A percentile compares a stretch with the other conserved stretches of the same genome.
These are phyloP conservation scores for Rotaria magnacalcarata DNA, from an alignment of 2,888 invertebrate species.

Conservation along the genomic window DNA sequence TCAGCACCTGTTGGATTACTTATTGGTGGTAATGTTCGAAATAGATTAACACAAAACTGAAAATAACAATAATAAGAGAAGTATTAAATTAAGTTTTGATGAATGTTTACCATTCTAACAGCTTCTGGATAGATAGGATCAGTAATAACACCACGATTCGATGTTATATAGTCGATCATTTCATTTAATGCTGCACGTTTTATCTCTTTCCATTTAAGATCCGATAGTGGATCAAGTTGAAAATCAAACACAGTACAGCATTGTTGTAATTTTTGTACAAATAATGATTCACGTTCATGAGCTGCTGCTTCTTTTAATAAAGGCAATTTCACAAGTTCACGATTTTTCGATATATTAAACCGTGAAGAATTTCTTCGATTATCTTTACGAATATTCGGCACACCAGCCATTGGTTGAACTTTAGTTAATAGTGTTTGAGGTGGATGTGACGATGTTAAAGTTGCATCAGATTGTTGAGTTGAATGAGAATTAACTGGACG, in stretches of 20 bases:
- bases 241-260: conserved; percentile 98
- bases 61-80: background rate
- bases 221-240: conserved; percentile 81
- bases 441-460: background rate
- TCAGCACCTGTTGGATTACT: conserved; percentile 71
- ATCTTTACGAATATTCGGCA: conserved; percentile 1
- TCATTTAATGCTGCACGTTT: conserved; percentile 93
- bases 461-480: background rate
- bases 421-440: conserved; percentile 24
- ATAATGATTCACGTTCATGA: conserved; percentile 84
- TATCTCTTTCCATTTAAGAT: conserved; percentile 97
- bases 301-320: conserved; percentile 40
- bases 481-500: background rate
- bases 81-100: background rate
- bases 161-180: conserved; percentile 90
- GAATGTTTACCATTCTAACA: conserved; percentile 73
- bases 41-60: conserved; percentile 68
- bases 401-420: conserved; percentile 29
- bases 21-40: conserved; percentile 90
- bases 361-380: conserved; percentile 20
- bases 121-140: conserved; percentile 96
- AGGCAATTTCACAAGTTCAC: conserved; percentile 42
- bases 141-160: conserved; percentile 83
- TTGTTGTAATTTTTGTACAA: conserved; percentile 91
- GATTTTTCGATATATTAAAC: conserved; percentile 27